A percentile compares a stretch with the other conserved stretches of the same genome.
phyloP scores from a whole-genome alignment of 92 coral and sea anemone species.

The Desmophyllum pertusum region DNA sequence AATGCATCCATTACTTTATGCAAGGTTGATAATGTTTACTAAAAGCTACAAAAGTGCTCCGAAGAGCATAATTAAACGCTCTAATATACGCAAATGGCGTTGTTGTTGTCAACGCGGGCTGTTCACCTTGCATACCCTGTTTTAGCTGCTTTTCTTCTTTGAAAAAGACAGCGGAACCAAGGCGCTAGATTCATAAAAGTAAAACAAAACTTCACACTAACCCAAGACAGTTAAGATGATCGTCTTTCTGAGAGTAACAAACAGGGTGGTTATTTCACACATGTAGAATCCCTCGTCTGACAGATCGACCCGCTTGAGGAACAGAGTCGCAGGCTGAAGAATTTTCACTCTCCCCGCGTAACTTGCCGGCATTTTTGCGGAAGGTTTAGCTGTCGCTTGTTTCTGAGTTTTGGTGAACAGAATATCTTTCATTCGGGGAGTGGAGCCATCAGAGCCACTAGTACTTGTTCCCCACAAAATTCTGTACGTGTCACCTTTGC shows the following conservation, averaged over 20 bases:
- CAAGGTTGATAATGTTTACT: conserved; percentile 28
- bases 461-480: conserved; percentile 74
- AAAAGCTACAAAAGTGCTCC: conserved; percentile 35
- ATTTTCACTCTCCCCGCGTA: conserved; percentile 71
- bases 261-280: conserved; percentile 61
- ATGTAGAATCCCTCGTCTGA: conserved; percentile 81
- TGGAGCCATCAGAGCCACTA: background rate
- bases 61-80: conserved; percentile 32
- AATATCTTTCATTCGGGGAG: conserved; percentile 13
- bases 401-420: conserved; percentile 48
- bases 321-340: conserved; percentile 55
- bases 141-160: background rate
- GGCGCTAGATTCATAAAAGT: background rate
- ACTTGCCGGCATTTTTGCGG: conserved; percentile 38
- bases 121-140: background rate
- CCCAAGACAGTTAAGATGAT: conserved; percentile 75
- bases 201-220: conserved; percentile 48
- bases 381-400: conserved; percentile 26
- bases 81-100: conserved; percentile 10
- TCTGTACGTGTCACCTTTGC: conserved; percentile 8
- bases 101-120: background rate
- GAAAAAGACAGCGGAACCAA: background rate
- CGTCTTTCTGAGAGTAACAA: conserved; percentile 53
- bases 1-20: conserved; percentile 31
- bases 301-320: conserved; percentile 59